Percentiles rank a stretch among this genome's conserved stretches.
Conservation (phyloP, 2,888 invertebrate genomes). For the Spodoptera exigua region DNA sequence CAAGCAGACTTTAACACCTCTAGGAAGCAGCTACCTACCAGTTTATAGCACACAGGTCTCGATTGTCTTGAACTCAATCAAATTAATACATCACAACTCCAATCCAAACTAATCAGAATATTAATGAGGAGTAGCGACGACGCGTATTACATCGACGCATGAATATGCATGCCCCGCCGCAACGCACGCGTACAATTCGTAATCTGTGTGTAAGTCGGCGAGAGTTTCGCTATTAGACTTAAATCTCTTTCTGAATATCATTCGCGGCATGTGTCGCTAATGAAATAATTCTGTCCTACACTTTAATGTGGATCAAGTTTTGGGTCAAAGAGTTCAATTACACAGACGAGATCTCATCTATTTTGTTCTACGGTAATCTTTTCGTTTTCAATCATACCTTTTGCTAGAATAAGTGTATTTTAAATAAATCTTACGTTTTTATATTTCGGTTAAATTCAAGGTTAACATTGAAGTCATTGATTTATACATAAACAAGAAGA, state of each 20-base stretch:
- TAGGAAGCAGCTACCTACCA: neutral
- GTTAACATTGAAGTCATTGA: neutral
- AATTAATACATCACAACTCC: slow-evolving; percentile 44
- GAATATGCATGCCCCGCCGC: slow-evolving; percentile 66
- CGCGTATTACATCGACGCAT: slow-evolving; percentile 66
- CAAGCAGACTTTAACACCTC: too few relatives aligned
- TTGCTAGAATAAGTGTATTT: too few relatives aligned
- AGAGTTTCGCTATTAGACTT: slow-evolving; percentile 59
- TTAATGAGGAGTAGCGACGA: slow-evolving; percentile 65
- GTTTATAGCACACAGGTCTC: slow-evolving; percentile 2
- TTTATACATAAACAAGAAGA: neutral
- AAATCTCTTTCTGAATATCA: slow-evolving; percentile 68
- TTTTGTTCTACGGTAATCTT: too few relatives aligned
- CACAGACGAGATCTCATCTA: too few relatives aligned
- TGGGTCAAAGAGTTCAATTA: slow-evolving; percentile 36
- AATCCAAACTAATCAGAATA: slow-evolving; percentile 67
- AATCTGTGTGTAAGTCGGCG: slow-evolving; percentile 63
- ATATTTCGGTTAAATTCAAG: too few relatives aligned
- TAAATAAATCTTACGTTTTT: too few relatives aligned
- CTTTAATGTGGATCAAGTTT: slow-evolving; percentile 61
- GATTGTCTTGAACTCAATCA: slow-evolving; percentile 43
- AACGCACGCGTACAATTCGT: slow-evolving; percentile 55
- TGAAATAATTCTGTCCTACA: slow-evolving; percentile 67
- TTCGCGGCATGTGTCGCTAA: slow-evolving; percentile 70
- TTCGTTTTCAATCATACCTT: too few relatives aligned